Evolutionary conservation across 2,888 invertebrate genomes (phyloP).

Genomic region (Cephus rjabovi): DNA sequence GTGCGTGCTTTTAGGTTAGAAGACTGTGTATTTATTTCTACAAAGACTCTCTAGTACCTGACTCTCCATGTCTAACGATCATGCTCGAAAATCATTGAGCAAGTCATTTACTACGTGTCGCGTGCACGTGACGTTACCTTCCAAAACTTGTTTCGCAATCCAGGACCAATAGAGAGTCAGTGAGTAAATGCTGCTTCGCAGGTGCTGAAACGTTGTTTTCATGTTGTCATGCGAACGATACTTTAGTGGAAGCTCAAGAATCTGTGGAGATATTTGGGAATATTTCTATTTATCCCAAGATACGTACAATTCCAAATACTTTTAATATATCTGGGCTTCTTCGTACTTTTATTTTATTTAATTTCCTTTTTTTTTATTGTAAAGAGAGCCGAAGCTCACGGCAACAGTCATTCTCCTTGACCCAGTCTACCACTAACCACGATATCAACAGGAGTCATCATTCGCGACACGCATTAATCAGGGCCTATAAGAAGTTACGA

Average conservation of each 20-base stretch:
- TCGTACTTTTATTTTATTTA: not conserved
- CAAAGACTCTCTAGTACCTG: not conserved
- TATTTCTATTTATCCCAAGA: not conserved
- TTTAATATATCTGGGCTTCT: not conserved
- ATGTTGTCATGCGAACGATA: not conserved
- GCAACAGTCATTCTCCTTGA: slow-evolving; percentile 51
- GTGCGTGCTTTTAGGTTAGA: too few relatives aligned
- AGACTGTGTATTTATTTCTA: too few relatives aligned
- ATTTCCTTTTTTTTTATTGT: slow-evolving; percentile 18
- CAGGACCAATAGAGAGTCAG: not conserved
- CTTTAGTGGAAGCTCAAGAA: not conserved
- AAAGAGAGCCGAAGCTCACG: slow-evolving; percentile 35
- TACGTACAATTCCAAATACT: not conserved
- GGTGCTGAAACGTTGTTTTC: not conserved
- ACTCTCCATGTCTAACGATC: not conserved
- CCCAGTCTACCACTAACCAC: slow-evolving; percentile 42
- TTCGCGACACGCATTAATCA: slow-evolving; percentile 42
- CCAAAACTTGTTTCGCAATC: not conserved
- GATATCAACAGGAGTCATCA: slow-evolving; percentile 29
- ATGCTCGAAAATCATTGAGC: too few relatives aligned
- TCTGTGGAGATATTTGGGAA: not conserved
- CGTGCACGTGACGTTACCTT: not conserved
- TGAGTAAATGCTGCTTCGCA: not conserved
- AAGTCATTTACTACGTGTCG: not conserved
- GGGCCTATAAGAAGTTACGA: slow-evolving; percentile 3